Evolutionary conservation across 2,113 vertebrate species (phyloP).

Genomic region (Hemiscyllium ocellatum): DNA sequence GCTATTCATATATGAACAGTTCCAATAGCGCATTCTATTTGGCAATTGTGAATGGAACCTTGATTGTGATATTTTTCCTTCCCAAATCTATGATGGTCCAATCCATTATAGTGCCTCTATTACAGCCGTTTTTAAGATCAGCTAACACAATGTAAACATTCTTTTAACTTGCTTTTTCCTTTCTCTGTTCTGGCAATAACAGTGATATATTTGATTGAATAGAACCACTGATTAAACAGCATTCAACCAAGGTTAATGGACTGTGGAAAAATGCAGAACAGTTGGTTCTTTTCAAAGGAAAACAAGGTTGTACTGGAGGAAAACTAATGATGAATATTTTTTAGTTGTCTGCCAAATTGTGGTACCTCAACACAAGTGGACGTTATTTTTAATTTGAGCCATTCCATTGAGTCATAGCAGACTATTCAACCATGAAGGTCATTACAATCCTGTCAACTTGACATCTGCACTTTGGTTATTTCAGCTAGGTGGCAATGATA

Average conservation of each 20-base stretch:
- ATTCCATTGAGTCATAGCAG: conserved; percentile 13
- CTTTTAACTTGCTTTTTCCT: not conserved
- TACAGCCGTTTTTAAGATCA: not conserved
- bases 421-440: conserved; percentile 1
- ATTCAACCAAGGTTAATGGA: conserved; percentile 10
- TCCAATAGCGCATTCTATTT: not conserved
- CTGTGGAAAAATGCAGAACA: not conserved
- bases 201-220: not conserved
- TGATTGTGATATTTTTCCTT: not conserved
- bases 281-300: conserved; percentile 21
- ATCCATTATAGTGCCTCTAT: not conserved
- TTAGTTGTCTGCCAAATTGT: not conserved
- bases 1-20: not conserved
- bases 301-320: not conserved
- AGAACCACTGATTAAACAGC: not conserved
- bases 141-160: not conserved
- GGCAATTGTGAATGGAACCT: not conserved
- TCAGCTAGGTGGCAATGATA: not conserved
- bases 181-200: not conserved
- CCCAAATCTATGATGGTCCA: not conserved
- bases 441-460: not conserved
- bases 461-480: not conserved
- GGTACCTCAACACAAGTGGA: not conserved
- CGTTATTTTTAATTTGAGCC: conserved; percentile 20
- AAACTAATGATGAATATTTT: not conserved